These are phyloP conservation scores for Himantopus leucocephalus DNA, from an alignment of 2,113 vertebrate genomes.

Conservation along the genomic window DNA sequence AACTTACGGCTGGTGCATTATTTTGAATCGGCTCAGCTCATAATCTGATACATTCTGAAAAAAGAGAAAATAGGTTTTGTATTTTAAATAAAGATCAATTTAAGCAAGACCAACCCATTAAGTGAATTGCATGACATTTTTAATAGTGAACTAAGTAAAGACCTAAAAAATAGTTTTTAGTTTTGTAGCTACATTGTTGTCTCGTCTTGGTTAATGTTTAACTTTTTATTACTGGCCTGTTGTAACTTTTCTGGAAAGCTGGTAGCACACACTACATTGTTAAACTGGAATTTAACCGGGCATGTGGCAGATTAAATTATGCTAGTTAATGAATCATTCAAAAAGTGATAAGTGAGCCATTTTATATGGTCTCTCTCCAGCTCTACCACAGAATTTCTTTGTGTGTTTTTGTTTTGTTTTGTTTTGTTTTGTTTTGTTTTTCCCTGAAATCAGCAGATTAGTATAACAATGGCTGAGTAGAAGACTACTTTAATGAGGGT, in stretches of 20 bases:
- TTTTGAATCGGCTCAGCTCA: slow-evolving; percentile 80
- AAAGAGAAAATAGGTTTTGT: slow-evolving; percentile 3
- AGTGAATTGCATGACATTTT: not conserved
- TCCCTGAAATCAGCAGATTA: not conserved
- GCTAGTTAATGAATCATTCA: slow-evolving; percentile 57
- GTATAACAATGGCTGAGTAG: not conserved
- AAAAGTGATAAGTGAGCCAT: not conserved
- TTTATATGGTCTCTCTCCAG: not conserved
- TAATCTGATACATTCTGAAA: slow-evolving; percentile 75
- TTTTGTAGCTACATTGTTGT: not conserved
- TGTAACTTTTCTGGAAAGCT: slow-evolving; percentile 19
- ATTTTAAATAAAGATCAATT: not conserved
- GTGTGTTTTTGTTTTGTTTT: too few species aligned
- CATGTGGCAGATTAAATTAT: not conserved
- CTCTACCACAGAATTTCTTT: not conserved
- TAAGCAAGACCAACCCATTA: not conserved
- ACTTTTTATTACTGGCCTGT: slow-evolving; percentile 18
- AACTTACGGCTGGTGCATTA: slow-evolving; percentile 83
- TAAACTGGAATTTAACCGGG: slow-evolving; percentile 13
- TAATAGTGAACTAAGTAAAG: not conserved
- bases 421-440: not conserved
- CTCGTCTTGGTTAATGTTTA: slow-evolving; percentile 55
- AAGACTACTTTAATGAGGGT: not conserved
- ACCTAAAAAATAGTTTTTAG: not conserved
- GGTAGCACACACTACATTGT: not conserved